Evolutionary conservation across 37 sponge, comb jelly and placozoan species (phyloP).

Genomic region (Cladorhizidae sp.): DNA sequence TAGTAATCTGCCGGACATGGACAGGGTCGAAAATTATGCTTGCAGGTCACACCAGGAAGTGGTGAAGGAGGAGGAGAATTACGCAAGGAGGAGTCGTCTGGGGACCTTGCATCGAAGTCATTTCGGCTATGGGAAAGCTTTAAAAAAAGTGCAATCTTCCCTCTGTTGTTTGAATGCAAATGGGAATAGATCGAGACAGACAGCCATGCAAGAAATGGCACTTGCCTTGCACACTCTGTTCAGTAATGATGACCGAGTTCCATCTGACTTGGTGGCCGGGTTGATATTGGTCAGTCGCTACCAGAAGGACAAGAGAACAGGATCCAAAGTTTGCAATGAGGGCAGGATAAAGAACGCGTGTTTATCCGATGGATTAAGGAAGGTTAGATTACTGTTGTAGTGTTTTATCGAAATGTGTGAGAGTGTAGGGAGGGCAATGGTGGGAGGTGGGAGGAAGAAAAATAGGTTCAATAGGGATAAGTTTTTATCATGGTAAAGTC

Average conservation of each 20-base stretch:
- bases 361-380: too few species aligned
- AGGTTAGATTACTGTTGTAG: too few species aligned
- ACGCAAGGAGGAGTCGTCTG: neutral
- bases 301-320: conserved; percentile 11
- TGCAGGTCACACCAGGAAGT: neutral
- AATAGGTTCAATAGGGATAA: too few species aligned
- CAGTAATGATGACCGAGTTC: conserved; percentile 5
- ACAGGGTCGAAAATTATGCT: too few species aligned
- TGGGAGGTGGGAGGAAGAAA: too few species aligned
- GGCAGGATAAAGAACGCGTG: too few species aligned
- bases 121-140: neutral
- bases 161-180: conserved; percentile 7
- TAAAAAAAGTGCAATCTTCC: neutral
- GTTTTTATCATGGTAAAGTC: too few species aligned
- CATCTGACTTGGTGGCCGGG: conserved; percentile 21
- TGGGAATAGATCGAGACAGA: conserved; percentile 16
- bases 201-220: conserved; percentile 30
- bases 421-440: too few species aligned
- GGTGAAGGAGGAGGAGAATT: neutral
- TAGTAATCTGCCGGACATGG: neutral
- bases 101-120: neutral
- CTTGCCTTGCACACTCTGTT: conserved; percentile 22
- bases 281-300: conserved; percentile 21
- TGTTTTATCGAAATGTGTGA: too few species aligned
- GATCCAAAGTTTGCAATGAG: too few species aligned